Evolutionary conservation across 2,888 invertebrate genomes (phyloP), one percentile per base, ranked within the genome.

Genomic region (Ichneumoninae sp.): DNA sequence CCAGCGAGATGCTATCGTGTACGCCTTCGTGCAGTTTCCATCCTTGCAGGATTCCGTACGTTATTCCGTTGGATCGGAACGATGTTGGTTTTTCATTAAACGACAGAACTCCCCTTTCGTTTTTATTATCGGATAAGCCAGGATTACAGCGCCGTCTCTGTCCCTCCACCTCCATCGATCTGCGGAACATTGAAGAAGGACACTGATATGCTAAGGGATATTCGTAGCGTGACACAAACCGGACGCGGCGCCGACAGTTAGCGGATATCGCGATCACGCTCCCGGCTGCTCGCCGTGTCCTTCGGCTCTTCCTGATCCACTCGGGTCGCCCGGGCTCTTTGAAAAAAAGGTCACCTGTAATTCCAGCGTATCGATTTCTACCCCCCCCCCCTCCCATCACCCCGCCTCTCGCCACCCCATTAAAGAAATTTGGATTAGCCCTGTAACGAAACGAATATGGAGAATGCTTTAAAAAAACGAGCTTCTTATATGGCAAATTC

Each of bases 51-150:
- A 7, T 57, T 22, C 57, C 22, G 30, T 7, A 54, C 52, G 33
- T 26, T 60, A 60, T 30, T 16, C 63, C 6, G 63, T 13, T 6
- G n/a, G 16, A 81, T 73, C 81, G 44, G 54, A 84, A 68, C 63
- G 63, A 83, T 83, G 85, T 85, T 83, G 54, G 78, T 83, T 83
- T 77, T 83, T 81, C 81, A 85, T 83, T 83, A 85, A 76, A 79
- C 60, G 36, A 13, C 71, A 63, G 26, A 83, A 80, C 70, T 60
- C 60, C 65, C 60, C 36, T 6, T 68, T 77, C 71, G 70, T 69
- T 83, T 83, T 85, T 81, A 83, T 79, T 83, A 71, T 76, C 70
- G 71, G 79, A 75, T 83, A 71, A 85, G 80, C 80, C 77, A 54
- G 76, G 83, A 79, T 85, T 83, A 83, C 52, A 80, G 60, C 57